These are phyloP conservation scores for Octodon degus DNA, from an alignment of 2,113 vertebrate species.

Conservation along the genomic window DNA sequence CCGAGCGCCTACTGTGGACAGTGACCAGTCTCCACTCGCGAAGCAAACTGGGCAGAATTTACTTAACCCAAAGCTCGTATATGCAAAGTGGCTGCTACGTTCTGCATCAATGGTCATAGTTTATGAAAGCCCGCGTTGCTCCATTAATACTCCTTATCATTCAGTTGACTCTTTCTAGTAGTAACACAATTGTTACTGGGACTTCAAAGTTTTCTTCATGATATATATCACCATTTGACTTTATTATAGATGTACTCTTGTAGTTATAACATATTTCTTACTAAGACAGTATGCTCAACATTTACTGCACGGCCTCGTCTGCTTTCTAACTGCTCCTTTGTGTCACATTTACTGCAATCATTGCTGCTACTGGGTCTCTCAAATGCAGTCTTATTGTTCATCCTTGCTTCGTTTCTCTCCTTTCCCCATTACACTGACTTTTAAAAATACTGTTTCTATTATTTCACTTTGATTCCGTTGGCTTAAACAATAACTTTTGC, in stretches of 20 bases:
- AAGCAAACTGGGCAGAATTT: neutral
- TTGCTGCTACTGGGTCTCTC: neutral
- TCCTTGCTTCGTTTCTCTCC: neutral
- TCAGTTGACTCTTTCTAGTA: neutral
- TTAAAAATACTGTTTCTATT: neutral
- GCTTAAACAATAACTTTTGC: neutral
- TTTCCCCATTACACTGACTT: neutral
- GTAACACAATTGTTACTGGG: neutral
- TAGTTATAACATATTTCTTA: neutral
- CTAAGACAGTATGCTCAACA: neutral
- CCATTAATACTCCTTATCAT: neutral
- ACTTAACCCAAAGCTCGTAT: neutral
- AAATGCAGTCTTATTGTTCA: neutral
- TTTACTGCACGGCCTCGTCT: neutral
- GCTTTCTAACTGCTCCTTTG: neutral
- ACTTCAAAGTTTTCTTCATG: neutral
- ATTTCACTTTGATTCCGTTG: neutral
- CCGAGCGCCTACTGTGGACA: neutral
- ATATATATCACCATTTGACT: neutral
- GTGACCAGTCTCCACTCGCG: neutral
- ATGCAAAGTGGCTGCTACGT: neutral
- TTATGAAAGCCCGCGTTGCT: neutral
- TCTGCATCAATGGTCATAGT: neutral
- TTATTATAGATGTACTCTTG: neutral
- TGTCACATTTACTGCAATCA: neutral